Conservation (phyloP, 2,797 vertebrate genomes). For the Natrix natrix region DNA sequence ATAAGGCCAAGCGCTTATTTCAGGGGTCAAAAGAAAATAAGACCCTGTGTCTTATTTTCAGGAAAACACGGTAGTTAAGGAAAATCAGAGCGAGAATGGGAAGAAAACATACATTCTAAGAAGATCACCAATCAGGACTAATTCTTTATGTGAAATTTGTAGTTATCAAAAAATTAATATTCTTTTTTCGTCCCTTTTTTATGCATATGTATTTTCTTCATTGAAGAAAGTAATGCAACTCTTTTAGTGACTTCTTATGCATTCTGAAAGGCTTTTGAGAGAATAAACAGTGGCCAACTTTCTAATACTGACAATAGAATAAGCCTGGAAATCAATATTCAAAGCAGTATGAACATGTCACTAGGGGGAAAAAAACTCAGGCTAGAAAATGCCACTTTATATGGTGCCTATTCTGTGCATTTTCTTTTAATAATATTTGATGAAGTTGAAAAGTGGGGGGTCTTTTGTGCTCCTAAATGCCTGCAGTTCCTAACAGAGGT, state of each 20-base stretch:
- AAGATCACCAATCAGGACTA: neutral
- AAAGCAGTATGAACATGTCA: constrained; percentile 24
- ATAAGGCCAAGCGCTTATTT: no score
- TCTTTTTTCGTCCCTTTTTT: neutral
- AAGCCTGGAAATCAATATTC: neutral
- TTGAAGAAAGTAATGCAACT: neutral
- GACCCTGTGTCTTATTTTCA: no score
- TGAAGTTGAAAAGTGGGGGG: constrained; percentile 3
- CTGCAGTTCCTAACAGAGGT: constrained; percentile 2
- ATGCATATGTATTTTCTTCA: neutral
- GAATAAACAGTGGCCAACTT: neutral
- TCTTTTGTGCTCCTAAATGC: neutral
- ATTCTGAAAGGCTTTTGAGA: neutral
- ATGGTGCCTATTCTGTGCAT: neutral
- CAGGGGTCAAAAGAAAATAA: no score
- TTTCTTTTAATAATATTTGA: constrained; percentile 12
- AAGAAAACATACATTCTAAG: neutral
- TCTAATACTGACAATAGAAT: neutral
- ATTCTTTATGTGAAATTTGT: neutral
- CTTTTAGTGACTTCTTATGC: neutral
- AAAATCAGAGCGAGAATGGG: neutral
- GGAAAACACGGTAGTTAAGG: neutral
- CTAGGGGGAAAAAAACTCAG: neutral
- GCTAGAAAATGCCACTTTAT: constrained; percentile 7
- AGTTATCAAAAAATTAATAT: neutral